Conservation (phyloP, 2,113 vertebrate species). For the Aptenodytes forsteri region DNA sequence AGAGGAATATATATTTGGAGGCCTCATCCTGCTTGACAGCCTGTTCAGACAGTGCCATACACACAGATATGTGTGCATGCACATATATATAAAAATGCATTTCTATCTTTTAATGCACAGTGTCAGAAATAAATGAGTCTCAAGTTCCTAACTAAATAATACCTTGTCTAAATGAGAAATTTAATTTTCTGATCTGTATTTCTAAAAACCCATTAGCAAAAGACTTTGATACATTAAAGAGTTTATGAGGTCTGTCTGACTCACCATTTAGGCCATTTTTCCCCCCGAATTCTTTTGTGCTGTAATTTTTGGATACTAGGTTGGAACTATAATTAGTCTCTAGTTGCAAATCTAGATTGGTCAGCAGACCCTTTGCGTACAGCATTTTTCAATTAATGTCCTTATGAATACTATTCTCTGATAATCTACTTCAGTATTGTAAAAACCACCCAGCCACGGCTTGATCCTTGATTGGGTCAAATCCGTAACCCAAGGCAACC, state of each 20-base stretch:
- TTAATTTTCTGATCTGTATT: constrained; percentile 14
- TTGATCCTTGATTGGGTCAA: not conserved
- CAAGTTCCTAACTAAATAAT: constrained; percentile 18
- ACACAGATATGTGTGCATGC: not conserved
- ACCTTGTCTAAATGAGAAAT: constrained; percentile 7
- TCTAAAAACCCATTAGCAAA: constrained; percentile 2
- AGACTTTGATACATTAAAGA: not conserved
- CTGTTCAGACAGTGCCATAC: not conserved
- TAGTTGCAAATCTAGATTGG: not conserved
- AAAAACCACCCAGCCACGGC: not conserved
- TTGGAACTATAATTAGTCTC: not conserved
- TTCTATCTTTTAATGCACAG: not conserved
- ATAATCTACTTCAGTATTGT: not conserved
- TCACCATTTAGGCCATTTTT: not conserved
- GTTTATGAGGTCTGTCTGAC: not conserved
- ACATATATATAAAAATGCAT: not conserved
- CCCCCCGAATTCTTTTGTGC: not conserved
- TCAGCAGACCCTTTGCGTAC: not conserved
- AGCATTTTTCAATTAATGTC: not conserved
- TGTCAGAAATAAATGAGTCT: not conserved
- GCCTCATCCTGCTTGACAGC: not conserved
- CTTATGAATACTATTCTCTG: not conserved
- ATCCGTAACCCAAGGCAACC: not conserved
- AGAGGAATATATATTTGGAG: not conserved
- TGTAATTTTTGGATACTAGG: not conserved